Evolutionary conservation across 2,888 invertebrate genomes (phyloP).

Genomic region (Caenorhabditis sulstoni): DNA sequence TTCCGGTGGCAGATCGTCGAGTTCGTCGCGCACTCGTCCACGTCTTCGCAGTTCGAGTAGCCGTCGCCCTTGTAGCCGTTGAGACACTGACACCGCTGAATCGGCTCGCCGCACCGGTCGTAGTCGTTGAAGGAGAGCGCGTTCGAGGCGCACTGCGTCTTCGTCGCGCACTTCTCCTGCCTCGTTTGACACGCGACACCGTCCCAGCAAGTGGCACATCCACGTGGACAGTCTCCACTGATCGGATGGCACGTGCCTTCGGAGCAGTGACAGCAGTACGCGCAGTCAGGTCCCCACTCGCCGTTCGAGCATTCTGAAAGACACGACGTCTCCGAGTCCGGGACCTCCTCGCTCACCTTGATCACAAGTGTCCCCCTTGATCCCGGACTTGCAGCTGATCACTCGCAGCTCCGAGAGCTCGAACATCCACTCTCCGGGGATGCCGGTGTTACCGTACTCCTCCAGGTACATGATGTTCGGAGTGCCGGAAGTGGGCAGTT

Average conservation of each 20-base stretch:
- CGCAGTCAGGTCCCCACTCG: constrained; percentile 80
- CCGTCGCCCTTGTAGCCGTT: constrained; percentile 79
- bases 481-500: constrained; percentile 79
- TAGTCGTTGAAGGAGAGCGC: constrained; percentile 78
- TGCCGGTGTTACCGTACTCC: constrained; percentile 80
- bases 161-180: constrained; percentile 58
- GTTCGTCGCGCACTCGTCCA: constrained; percentile 75
- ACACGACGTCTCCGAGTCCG: no score
- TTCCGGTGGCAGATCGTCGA: constrained; percentile 74
- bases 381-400: constrained; percentile 79
- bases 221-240: constrained; percentile 75
- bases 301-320: constrained; percentile 73
- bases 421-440: constrained; percentile 80
- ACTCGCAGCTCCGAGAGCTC: constrained; percentile 73
- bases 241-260: constrained; percentile 74
- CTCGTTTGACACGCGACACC: constrained; percentile 75
- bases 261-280: constrained; percentile 79
- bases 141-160: constrained; percentile 76
- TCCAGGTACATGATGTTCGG: constrained; percentile 80
- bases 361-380: constrained; percentile 80
- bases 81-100: constrained; percentile 78
- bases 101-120: constrained; percentile 77
- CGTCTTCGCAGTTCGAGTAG: constrained; percentile 72
- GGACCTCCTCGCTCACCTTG: constrained; percentile 74
- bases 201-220: constrained; percentile 77